These are phyloP conservation scores for Erebia epiphron DNA, from an alignment of 2,888 invertebrate species.

Conservation along the genomic window DNA sequence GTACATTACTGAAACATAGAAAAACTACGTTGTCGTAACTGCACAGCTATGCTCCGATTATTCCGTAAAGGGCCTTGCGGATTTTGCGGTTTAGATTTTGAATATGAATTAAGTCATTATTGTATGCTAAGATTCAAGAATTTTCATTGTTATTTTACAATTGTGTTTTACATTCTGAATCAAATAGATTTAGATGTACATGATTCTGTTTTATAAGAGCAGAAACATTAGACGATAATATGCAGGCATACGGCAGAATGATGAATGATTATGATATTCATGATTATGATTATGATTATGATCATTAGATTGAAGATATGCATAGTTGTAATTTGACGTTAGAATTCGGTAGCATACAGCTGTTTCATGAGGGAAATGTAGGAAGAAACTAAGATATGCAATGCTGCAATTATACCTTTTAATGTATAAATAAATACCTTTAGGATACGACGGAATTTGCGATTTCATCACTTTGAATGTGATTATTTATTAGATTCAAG, in stretches of 20 bases:
- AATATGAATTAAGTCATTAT: neutral
- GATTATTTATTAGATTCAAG: neutral
- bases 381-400: neutral
- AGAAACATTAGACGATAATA: too few relatives aligned
- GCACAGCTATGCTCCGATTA: neutral
- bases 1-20: conserved; percentile 28
- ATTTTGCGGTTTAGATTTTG: conserved; percentile 1
- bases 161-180: too few relatives aligned
- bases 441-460: neutral
- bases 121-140: neutral
- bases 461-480: neutral
- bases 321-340: too few relatives aligned
- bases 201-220: too few relatives aligned
- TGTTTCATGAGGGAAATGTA: conserved; percentile 21
- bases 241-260: too few relatives aligned
- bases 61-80: neutral
- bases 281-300: too few relatives aligned
- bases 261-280: too few relatives aligned
- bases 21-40: neutral
- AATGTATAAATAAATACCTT: too few relatives aligned
- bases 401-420: conserved; percentile 3
- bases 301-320: too few relatives aligned
- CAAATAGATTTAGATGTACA: too few relatives aligned
- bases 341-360: conserved; percentile 13
- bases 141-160: neutral